Percentiles rank a stretch among this genome's conserved stretches.
phyloP scores from a whole-genome alignment of 1,140 invertebrate genomes.

The Cephus cinctus region DNA sequence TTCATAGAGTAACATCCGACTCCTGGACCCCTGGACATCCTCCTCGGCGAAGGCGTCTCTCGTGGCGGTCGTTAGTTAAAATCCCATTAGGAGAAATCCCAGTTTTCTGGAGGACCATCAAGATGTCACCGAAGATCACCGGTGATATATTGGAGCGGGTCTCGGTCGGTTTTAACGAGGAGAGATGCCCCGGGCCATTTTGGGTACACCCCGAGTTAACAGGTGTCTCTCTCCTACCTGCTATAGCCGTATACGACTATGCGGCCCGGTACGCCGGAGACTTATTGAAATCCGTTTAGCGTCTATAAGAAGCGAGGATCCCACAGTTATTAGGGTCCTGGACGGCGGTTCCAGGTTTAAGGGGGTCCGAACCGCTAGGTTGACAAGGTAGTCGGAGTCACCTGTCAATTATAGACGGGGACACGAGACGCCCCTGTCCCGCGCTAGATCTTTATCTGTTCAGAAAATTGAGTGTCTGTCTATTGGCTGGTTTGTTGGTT shows the following conservation, averaged over 20 bases:
- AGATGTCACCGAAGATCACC: slow-evolving; percentile 40
- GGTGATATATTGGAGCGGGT: slow-evolving; percentile 48
- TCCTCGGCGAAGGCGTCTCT: background rate
- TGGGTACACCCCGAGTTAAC: slow-evolving; percentile 34
- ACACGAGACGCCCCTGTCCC: slow-evolving; percentile 5
- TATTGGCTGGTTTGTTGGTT: too few relatives aligned
- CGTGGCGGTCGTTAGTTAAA: slow-evolving; percentile 45
- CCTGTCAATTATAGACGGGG: slow-evolving; percentile 38
- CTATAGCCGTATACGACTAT: slow-evolving; percentile 8
- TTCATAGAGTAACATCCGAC: slow-evolving; percentile 12
- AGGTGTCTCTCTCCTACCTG: slow-evolving; percentile 42
- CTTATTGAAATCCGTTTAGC: slow-evolving; percentile 42
- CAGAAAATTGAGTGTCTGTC: slow-evolving; percentile 23
- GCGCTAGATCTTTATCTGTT: slow-evolving; percentile 24
- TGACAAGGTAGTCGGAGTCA: slow-evolving; percentile 23
- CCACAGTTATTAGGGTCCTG: slow-evolving; percentile 23
- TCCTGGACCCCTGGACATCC: slow-evolving; percentile 15
- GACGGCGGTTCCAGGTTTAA: slow-evolving; percentile 6
- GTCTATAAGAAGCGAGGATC: slow-evolving; percentile 11
- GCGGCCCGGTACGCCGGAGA: slow-evolving; percentile 11
- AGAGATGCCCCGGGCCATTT: slow-evolving; percentile 20
- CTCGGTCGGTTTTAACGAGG: slow-evolving; percentile 36
- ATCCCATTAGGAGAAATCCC: slow-evolving; percentile 46
- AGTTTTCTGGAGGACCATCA: slow-evolving; percentile 36
- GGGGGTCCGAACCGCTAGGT: slow-evolving; percentile 4